A percentile compares a stretch with the other conserved stretches of the same genome.
Evolutionary conservation across 2,113 vertebrate genomes (phyloP).

Genomic region (Mastomys coucha): DNA sequence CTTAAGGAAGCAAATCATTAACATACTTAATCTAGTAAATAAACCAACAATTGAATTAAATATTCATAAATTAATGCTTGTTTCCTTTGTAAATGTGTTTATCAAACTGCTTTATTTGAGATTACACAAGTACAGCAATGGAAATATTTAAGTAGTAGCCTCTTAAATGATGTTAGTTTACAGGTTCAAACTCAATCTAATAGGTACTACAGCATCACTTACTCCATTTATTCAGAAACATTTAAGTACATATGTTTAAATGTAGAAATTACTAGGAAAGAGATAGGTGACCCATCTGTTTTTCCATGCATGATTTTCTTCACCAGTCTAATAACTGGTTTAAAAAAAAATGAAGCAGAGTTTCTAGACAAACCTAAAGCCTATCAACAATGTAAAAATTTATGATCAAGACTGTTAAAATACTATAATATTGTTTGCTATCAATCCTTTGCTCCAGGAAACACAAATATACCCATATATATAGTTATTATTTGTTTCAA

Average conservation of each 20-base stretch:
- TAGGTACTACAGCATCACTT: conserved; percentile 24
- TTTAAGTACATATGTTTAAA: neutral
- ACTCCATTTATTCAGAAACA: conserved; percentile 22
- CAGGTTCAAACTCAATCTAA: conserved; percentile 6
- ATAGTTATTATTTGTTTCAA: neutral
- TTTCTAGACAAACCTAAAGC: neutral
- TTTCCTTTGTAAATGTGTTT: conserved; percentile 41
- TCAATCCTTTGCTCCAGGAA: neutral
- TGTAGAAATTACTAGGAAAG: neutral
- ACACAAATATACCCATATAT: neutral
- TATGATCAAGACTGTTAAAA: conserved; percentile 4
- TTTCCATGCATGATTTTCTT: conserved; percentile 11
- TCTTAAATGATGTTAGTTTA: conserved; percentile 33
- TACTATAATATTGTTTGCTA: neutral
- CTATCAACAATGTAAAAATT: neutral
- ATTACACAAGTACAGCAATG: neutral
- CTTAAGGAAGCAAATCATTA: conserved; percentile 30
- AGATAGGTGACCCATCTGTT: neutral
- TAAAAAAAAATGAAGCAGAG: neutral
- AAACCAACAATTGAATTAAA: conserved; percentile 30
- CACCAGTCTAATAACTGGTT: conserved; percentile 35
- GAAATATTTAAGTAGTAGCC: neutral
- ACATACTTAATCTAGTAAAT: neutral
- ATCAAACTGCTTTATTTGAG: conserved; percentile 13
- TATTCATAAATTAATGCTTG: conserved; percentile 38